Evolutionary conservation across 2,888 invertebrate genomes (phyloP).

Genomic region (Syrphus vitripennis): DNA sequence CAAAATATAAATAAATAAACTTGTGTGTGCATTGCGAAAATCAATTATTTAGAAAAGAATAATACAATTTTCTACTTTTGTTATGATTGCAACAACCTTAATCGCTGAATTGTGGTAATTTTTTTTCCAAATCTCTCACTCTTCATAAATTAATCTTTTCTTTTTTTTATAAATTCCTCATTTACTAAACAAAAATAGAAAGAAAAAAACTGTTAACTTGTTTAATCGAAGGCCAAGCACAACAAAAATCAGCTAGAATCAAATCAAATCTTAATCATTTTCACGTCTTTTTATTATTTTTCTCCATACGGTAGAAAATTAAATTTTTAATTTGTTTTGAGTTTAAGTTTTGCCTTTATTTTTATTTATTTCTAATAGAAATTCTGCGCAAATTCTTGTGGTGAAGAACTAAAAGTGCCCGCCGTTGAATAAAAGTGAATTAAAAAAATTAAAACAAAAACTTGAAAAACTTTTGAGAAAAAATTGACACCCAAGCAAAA

Average conservation of each 20-base stretch:
- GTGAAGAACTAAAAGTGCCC: slow-evolving; percentile 22
- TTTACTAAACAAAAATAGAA: slow-evolving; percentile 3
- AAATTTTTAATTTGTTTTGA: not conserved
- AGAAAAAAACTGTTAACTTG: not conserved
- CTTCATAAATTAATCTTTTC: not conserved
- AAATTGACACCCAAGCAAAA: slow-evolving; percentile 30
- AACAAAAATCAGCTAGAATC: not conserved
- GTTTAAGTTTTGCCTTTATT: not conserved
- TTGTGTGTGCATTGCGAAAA: slow-evolving; percentile 13
- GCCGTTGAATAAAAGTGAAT: not conserved
- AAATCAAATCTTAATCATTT: not conserved
- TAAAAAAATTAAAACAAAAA: not conserved
- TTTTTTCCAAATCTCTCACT: not conserved
- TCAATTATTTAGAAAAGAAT: not conserved
- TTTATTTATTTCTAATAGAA: not conserved
- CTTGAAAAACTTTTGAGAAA: not conserved
- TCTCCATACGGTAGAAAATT: slow-evolving; percentile 6
- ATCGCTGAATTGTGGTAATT: slow-evolving; percentile 70
- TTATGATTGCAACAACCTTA: slow-evolving; percentile 61
- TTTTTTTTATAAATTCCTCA: not conserved
- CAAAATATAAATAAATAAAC: not conserved
- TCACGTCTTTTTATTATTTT: not conserved
- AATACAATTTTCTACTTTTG: not conserved
- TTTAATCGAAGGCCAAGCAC: not conserved
- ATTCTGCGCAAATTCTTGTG: slow-evolving; percentile 7